phyloP scores from a whole-genome alignment of 2,797 vertebrate genomes.

The Urophycis tenuis region DNA sequence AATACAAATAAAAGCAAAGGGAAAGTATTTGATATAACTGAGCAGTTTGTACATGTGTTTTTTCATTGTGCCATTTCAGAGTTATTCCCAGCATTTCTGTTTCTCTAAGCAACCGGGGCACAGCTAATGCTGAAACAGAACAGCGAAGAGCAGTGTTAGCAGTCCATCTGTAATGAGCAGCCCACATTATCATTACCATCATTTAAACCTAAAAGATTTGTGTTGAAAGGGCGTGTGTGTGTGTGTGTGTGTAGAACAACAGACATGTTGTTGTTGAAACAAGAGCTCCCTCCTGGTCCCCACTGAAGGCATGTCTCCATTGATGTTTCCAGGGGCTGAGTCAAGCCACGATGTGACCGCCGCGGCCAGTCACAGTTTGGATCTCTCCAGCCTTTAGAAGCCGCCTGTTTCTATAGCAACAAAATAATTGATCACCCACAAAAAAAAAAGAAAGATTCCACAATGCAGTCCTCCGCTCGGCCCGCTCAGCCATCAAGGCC shows the following conservation, averaged over 20 bases:
- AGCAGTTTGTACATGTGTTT: background rate
- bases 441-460: constrained; percentile 42
- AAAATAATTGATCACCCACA: constrained; percentile 43
- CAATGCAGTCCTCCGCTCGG: constrained; percentile 70
- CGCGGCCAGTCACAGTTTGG: constrained; percentile 54
- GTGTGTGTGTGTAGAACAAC: constrained; percentile 16
- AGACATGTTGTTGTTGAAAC: constrained; percentile 17
- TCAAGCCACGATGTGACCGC: constrained; percentile 69
- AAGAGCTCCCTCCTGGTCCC: constrained; percentile 23
- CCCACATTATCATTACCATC: too few relatives aligned
- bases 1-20: background rate
- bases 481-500: constrained; percentile 65
- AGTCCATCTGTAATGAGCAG: constrained; percentile 20
- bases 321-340: constrained; percentile 69
- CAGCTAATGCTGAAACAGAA: constrained; percentile 36
- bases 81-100: background rate
- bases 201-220: constrained; percentile 38
- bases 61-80: background rate
- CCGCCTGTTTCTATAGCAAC: constrained; percentile 63
- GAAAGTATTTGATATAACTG: background rate
- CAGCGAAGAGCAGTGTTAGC: constrained; percentile 23
- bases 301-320: constrained; percentile 57
- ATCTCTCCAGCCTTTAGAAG: constrained; percentile 49
- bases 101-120: constrained; percentile 15
- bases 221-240: constrained; percentile 1